Base-by-base conservation (phyloP, 2,113 vertebrate genomes). In the Calyptommatus sinebrachiatus region DNA sequence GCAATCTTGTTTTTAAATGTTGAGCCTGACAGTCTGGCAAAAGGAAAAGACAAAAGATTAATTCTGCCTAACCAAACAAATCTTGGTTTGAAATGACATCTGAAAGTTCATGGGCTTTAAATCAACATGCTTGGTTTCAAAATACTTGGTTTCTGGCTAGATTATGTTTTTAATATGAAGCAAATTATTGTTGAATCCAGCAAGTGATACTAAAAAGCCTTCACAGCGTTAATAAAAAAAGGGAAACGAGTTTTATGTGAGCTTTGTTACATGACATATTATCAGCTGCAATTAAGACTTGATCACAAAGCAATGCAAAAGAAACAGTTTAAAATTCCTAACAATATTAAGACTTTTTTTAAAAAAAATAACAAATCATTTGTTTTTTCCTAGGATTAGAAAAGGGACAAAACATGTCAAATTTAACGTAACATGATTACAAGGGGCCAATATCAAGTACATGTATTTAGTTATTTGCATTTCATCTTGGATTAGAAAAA, bases 131-230 rank as follows among this genome's bases (percentile, higher is more conserved):
- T 41, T 41, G 35, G 35, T 41, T 41, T 71, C 26, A 45, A 78
- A 71, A 26, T 70, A n/a, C 31, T 60, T 18, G 20, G 41, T 41
- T 50, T 28, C 68, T 62, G 53, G 53, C 28, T 24, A 14, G 46
- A 62, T 16, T 46, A 18, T 62, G 50, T 29, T 31, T 68, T 70
- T 62, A 3, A 16, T 61, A 28, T 61, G 29, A 35, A 74, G 31
- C 21, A 61, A 45, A 79, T 66, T 48, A 86, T 68, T 81, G 63
- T 69, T 73, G 72, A 83, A 35, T 77, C 65, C 5, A 46, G 2
- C 72, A 81, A 86, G 82, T 81, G 86, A 77, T 21, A 81, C 12
- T 20, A 78, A 7, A 71, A 80, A 73, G 71, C 75, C 50, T 84
- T 77, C 76, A 41, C 22, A 50, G 57, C 7, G 18, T 53, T 31